Evolutionary conservation across 2,113 vertebrate genomes (phyloP), one percentile per base, ranked within the genome.

Genomic region (Odobenus rosmarus): DNA sequence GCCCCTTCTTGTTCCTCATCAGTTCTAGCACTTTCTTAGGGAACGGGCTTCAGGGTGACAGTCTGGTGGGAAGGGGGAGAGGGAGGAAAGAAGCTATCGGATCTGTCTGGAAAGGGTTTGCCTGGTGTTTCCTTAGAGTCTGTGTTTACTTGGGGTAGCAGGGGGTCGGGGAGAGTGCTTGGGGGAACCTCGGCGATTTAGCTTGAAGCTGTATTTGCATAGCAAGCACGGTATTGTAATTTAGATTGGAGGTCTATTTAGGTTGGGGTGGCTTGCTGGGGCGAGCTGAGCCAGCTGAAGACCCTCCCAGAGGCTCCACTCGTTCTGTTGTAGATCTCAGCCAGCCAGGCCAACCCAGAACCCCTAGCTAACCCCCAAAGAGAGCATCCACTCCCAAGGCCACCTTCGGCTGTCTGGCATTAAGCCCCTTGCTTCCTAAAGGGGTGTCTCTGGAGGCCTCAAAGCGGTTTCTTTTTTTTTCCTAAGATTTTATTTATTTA

Each of bases 201-300:
- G 77, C 90, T 92, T 79, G 46, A 94, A 94, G 64, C n/a, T 77
- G 24, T 36, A 26, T 92, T 86, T 88, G 53, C 53, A 69, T 59
- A 93, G 13, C 57, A 94, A 85, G 49, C 57, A 12, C 49, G 67
- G 6, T 55, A 61, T 39, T 61, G 3, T 90, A 83, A 95, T 77
- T 86, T 91, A 85, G 36, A 83, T n/a, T 84, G 64, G 76, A 82
- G 46, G 36, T 90, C 42, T 84, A 28, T 72, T 89, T 74, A 7
- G 15, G 6, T 39, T 55, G 46, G 19, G 3, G 39, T 86, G 46
- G 46, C 67, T 90, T 82, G 39, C n/a, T 62, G 16, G 53, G 36
- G 15, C 88, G 79, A 87, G 31, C 57, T 69, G 72, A 94, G 61
- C 33, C 62, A 97, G 76, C n/a, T 46, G 53, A 96, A 96, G 61